Base-by-base conservation (phyloP, 2,797 vertebrate species). In the Characodon lateralis region DNA sequence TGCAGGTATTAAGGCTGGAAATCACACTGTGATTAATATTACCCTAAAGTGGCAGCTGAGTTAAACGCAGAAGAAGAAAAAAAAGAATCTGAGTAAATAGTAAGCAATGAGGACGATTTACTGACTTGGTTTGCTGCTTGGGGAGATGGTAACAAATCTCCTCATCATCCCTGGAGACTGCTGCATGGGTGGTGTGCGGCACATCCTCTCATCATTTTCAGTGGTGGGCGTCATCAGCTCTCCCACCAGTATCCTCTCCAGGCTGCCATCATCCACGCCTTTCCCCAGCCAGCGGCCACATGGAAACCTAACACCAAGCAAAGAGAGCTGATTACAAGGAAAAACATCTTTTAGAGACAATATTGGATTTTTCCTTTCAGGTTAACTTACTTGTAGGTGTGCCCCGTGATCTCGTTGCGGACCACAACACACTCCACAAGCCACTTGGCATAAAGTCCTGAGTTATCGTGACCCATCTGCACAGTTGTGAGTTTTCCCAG, bases 381-480 rank as follows among this genome's bases (percentile, higher is more conserved):
- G n/a, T 0, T 26, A 71, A 89, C 97, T 97, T 94, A 99, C 98
- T 97, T 99, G 95, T 99, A 99, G 39, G 98, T 97, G 92, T 99
- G 98, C 58, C 98, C 98, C 43, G 98, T 99, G 94, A 99, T 98
- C 93, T 98, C 98, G 70, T 99, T 99, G 87, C 98, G 97, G 89
- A 99, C 97, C 93, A 99, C 94, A 70, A 99, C 97, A 66, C 94
- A 97, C 92, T 99, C 98, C 89, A 99, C 98, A 22, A 99, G 96
- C 98, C 98, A 99, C 90, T 99, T 99, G 76, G 98, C 98, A 72
- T 99, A 99, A 43, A 99, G 94, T 16, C 98, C 98, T 16, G 98
- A 96, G 94, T 99, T 99, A 92, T 99, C 98, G 26, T 99, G 98
- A 87, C 98, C 98, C 94, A 99, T 99, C 92, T 99, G 98, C 79